These are phyloP conservation scores for Hyposmocoma kahamanoa DNA, from an alignment of 1,140 invertebrate species.

Conservation along the genomic window DNA sequence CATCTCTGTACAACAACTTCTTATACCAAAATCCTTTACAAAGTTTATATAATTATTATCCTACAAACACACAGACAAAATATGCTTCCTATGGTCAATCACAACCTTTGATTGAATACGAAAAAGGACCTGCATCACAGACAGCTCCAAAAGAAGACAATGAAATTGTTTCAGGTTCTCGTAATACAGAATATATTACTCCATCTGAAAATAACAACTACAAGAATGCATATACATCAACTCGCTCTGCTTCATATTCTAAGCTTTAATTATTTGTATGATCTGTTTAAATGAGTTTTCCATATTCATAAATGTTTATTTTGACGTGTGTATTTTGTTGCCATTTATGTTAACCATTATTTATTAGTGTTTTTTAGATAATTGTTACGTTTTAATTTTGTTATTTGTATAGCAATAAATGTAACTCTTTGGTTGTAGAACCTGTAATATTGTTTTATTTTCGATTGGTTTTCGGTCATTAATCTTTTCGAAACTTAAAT, in stretches of 20 bases:
- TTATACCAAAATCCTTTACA: conserved; percentile 36
- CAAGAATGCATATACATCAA: conserved; percentile 36
- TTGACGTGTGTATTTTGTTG: not conserved
- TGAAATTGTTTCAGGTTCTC: conserved; percentile 30
- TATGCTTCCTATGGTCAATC: conserved; percentile 45
- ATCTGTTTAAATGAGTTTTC: not conserved
- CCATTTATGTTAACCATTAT: conserved; percentile 3
- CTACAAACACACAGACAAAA: conserved; percentile 52
- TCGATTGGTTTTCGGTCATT: no score
- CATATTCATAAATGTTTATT: not conserved
- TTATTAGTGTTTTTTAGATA: no score
- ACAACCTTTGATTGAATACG: conserved; percentile 36
- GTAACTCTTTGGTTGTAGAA: no score
- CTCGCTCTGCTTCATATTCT: conserved; percentile 24
- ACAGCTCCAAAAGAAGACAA: conserved; percentile 41
- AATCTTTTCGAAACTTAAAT: no score
- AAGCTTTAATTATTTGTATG: conserved; percentile 25
- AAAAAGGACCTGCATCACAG: conserved; percentile 38
- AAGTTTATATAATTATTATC: conserved; percentile 62
- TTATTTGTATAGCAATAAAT: no score
- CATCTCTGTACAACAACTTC: conserved; percentile 49
- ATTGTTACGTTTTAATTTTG: no score
- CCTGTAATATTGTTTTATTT: no score
- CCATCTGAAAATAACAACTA: conserved; percentile 35
- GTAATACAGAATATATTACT: conserved; percentile 41